phyloP scores from a whole-genome alignment of 2,888 invertebrate species.

The Liposcelis brunnea region DNA sequence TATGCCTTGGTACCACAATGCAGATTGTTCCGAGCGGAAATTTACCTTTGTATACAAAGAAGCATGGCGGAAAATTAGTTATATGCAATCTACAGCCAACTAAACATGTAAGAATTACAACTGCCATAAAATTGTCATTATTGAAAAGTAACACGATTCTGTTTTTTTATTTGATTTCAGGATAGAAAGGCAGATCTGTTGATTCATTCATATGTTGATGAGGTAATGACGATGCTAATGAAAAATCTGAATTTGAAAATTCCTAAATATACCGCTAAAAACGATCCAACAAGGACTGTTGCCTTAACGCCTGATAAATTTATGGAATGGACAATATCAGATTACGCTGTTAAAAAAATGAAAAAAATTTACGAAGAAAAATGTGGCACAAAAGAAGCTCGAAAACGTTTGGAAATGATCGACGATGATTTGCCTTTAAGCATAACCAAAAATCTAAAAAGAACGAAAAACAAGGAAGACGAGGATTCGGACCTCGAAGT shows the following conservation, averaged over 20 bases:
- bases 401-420: neutral
- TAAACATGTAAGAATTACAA: slow-evolving; percentile 62
- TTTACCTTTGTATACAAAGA: slow-evolving; percentile 69
- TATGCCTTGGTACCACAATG: slow-evolving; percentile 91
- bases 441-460: neutral
- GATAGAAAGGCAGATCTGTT: slow-evolving; percentile 80
- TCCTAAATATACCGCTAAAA: slow-evolving; percentile 44
- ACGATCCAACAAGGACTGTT: slow-evolving; percentile 47
- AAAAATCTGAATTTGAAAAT: slow-evolving; percentile 54
- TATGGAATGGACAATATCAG: slow-evolving; percentile 56
- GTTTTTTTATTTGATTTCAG: slow-evolving; percentile 31
- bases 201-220: slow-evolving; percentile 79
- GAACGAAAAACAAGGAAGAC: neutral
- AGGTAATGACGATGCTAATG: slow-evolving; percentile 56
- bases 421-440: slow-evolving; percentile 1
- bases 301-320: slow-evolving; percentile 27
- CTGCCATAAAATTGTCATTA: too few species aligned
- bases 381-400: slow-evolving; percentile 23
- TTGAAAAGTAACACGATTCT: too few species aligned
- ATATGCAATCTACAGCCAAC: slow-evolving; percentile 97
- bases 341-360: slow-evolving; percentile 37
- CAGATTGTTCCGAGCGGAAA: slow-evolving; percentile 96
- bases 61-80: slow-evolving; percentile 72
- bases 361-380: slow-evolving; percentile 41
- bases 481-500: neutral